A percentile compares a stretch with the other conserved stretches of the same genome.
These are phyloP conservation scores for Euphonia xanthogaster DNA, from an alignment of 2,797 vertebrate species.

Conservation along the genomic window DNA sequence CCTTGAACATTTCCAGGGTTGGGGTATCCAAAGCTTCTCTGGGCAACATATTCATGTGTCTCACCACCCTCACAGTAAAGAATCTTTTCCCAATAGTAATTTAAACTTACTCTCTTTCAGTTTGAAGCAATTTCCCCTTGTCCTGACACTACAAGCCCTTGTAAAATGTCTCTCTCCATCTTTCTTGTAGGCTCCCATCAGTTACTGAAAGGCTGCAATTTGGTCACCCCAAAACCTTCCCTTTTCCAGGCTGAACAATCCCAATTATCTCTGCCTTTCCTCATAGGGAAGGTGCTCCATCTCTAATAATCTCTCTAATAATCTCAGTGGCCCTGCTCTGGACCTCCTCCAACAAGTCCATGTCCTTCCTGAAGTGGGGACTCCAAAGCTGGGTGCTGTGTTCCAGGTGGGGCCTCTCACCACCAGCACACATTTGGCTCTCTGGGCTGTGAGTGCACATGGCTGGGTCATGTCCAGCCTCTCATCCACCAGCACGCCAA, in stretches of 20 bases:
- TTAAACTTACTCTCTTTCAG: neutral
- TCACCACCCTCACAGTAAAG: neutral
- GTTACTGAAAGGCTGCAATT: neutral
- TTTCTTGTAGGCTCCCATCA: neutral
- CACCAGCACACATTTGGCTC: fast-evolving
- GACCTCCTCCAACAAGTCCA: fast-evolving
- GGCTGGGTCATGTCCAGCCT: neutral
- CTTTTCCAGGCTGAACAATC: neutral
- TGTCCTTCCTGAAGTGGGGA: neutral
- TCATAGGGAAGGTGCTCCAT: neutral
- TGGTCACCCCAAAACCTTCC: neutral
- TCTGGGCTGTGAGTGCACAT: neutral
- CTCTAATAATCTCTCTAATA: too few species aligned
- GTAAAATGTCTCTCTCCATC: neutral
- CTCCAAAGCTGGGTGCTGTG: neutral
- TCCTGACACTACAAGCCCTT: neutral
- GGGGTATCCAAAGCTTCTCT: neutral
- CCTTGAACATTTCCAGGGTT: neutral
- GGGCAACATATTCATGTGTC: neutral
- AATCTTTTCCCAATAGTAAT: neutral
- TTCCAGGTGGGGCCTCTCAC: neutral
- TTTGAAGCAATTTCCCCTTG: neutral
- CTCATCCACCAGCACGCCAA: neutral
- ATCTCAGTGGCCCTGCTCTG: neutral
- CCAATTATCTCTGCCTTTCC: neutral